Conservation (phyloP, 2,888 invertebrate genomes). For the Bhutanitis thaidina region DNA sequence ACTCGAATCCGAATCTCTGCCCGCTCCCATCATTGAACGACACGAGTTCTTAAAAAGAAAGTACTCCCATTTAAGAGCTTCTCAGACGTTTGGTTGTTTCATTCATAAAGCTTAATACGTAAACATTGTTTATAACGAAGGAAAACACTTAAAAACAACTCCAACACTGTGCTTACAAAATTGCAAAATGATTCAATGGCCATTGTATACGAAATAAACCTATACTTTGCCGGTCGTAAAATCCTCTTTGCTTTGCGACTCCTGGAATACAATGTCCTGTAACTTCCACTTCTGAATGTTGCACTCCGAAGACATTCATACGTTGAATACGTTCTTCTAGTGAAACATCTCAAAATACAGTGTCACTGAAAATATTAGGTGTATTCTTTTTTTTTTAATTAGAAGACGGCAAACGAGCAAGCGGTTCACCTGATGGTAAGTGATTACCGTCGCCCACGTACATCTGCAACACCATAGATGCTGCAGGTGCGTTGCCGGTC, state of each 20-base stretch:
- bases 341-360: not conserved
- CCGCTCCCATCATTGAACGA: no score
- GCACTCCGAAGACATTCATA: conserved; percentile 24
- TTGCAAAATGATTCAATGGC: conserved; percentile 30
- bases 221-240: conserved; percentile 41
- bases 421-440: no score
- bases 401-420: no score
- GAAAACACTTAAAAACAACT: conserved; percentile 18
- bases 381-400: no score
- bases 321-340: conserved; percentile 23
- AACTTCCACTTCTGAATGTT: conserved; percentile 30
- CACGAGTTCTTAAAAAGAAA: no score
- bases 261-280: conserved; percentile 17
- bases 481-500: no score
- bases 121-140: conserved; percentile 16
- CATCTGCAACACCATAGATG: no score
- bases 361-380: no score
- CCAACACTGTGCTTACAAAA: conserved; percentile 22
- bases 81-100: not conserved
- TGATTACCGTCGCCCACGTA: no score
- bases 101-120: not conserved
- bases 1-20: no score
- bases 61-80: no score
- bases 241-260: conserved; percentile 27
- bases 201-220: conserved; percentile 33